Base-by-base conservation (phyloP, 1,140 invertebrate genomes). In the Elysia chlorotica region DNA sequence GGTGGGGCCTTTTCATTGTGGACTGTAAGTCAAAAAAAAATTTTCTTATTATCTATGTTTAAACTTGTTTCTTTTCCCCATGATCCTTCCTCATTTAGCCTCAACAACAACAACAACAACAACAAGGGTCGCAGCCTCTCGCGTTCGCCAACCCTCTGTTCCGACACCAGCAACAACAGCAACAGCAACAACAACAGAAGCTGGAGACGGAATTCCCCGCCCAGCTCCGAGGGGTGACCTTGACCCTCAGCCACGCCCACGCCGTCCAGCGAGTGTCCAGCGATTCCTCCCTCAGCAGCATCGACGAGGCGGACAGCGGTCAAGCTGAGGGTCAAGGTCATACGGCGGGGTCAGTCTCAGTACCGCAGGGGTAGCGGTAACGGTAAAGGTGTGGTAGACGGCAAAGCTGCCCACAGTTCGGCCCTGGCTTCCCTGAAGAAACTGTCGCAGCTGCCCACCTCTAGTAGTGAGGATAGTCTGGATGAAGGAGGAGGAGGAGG, bases 131-230 rank as follows among this genome's bases (percentile, higher is more conserved):
- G 89, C 92, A 67, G 41, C 93, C 94, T 4, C 83, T 96, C 61
- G 94, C 94, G 36, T 96, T 96, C 79, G 93, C 93, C 38, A 96
- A 96, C 88, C 94, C 94, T 2, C 92, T 95, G 57, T 96, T 95
- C 83, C 82, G 87, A 65, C 83, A 81, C 69, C 77, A 79, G 38
- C 76, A 78, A 59, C 17, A 59, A 30, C 69, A 63, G 25, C 23
- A 48, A 2, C 35, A 31, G 14, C 48, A 41, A 41, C 25, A 17
- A 19, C 56, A 59, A 30, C 56, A 59, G 28, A 6, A 59, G 70
- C 23, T 71, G 41, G 10, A n/a, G 10, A 48, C 41, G 41, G 41
- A 10, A n/a, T n/a, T n/a, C n/a, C n/a, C n/a, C n/a, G n/a, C n/a
- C n/a, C n/a, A n/a, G n/a, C n/a, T n/a, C n/a, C n/a, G n/a, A n/a